These are phyloP conservation scores for Speoplatyrhinus poulsoni DNA, from an alignment of 2,113 vertebrate species.

Conservation along the genomic window DNA sequence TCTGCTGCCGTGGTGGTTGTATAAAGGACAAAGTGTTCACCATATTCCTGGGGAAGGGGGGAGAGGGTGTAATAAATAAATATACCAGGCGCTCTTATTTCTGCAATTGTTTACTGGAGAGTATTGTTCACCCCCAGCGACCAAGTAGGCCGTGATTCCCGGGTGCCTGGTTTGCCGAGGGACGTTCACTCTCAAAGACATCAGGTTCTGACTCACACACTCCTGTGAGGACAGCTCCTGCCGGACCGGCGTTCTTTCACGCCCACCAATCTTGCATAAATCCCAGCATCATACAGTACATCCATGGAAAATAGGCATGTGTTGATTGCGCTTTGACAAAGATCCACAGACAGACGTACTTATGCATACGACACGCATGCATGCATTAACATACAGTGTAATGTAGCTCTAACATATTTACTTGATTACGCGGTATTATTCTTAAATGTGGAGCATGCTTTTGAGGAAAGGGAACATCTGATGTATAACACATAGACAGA, in stretches of 20 bases:
- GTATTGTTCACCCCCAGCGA: conserved; percentile 26
- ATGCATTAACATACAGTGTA: neutral
- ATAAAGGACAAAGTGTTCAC: conserved; percentile 16
- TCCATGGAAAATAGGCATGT: conserved; percentile 1
- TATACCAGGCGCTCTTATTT: neutral
- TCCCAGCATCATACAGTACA: neutral
- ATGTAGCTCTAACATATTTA: neutral
- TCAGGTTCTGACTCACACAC: conserved; percentile 42
- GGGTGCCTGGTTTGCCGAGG: conserved; percentile 19
- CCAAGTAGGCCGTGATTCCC: conserved; percentile 11
- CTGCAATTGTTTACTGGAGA: conserved; percentile 18
- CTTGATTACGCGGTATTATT: no score
- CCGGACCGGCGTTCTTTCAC: conserved; percentile 20
- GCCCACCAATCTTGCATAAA: conserved; percentile 17
- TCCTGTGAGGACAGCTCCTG: conserved; percentile 36
- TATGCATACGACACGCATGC: neutral
- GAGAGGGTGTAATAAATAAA: neutral
- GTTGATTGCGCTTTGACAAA: neutral
- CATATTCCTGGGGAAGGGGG: conserved; percentile 22
- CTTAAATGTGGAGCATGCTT: no score
- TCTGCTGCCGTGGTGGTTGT: conserved; percentile 17
- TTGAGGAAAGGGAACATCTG: no score
- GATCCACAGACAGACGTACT: neutral
- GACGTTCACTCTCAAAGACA: conserved; percentile 38
- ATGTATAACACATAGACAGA: no score